Evolutionary conservation across 2,113 vertebrate genomes (phyloP), one percentile per base, ranked within the genome.

Genomic region (Parus major): DNA sequence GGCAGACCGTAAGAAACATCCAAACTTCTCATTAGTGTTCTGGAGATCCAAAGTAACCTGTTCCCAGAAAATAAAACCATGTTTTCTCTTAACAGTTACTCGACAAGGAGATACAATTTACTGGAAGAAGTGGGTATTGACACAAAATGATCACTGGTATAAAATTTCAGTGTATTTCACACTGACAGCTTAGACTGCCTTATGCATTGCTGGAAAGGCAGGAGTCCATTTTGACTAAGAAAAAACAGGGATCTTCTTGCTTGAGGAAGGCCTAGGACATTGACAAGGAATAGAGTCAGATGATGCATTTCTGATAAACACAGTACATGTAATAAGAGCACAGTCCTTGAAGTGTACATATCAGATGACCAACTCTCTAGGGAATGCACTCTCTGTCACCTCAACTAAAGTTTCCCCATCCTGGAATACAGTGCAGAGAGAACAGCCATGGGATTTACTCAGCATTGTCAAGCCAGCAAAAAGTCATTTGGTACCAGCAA

Each of bases 11-110:
- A 99, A 97, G 78, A 99, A 99, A n/a, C 98, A 78, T 41, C 99
- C 99, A 94, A 99, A 99, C 96, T 99, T 99, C 94, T 99, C 99
- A 64, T 97, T 98, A 94, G 69, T 98, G 96, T 97, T 99, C 97
- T 99, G 99, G 65, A 99, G 99, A 96, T 99, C 99, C 95, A 99
- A 94, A 5, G 99, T 99, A 59, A 99, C 99, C 99, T 99, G 82
- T 84, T 11, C 1, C 44, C 23, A 70, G 24, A 33, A 46, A 63
- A 28, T n/a, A 70, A 78, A 66, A 53, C 4, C 50, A 50, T 4
- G 4, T 2, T 16, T 64, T 64, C 71, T 35, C 22, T 71, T 72
- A 76, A 70, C 6, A 56, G 20, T 59, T 65, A 79, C 25, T 86
- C 31, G 3, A 64, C 11, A 88, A 56, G 23, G 19, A 88, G 53